Percentiles rank a stretch among this genome's conserved stretches.
Conservation (phyloP, 2,888 invertebrate species). For the Pomacea canaliculata region DNA sequence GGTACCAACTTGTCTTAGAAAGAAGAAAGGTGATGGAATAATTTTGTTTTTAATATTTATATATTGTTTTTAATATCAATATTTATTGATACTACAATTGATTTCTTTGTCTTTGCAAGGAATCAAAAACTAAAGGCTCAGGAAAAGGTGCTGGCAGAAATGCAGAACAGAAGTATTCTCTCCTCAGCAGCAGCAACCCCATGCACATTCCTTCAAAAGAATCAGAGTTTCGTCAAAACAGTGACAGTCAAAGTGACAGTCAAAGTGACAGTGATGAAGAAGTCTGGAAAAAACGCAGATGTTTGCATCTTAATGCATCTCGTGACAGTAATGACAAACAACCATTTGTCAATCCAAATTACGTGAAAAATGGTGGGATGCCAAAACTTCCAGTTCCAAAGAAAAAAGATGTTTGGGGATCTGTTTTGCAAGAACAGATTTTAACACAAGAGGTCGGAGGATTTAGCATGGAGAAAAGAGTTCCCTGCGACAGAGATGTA, state of each 20-base stretch:
- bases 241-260: slow-evolving; percentile 1
- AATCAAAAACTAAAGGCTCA: too few relatives aligned
- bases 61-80: too few relatives aligned
- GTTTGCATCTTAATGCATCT: background rate
- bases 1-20: too few relatives aligned
- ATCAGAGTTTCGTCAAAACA: background rate
- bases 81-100: too few relatives aligned
- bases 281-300: slow-evolving; percentile 5
- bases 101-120: too few relatives aligned
- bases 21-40: too few relatives aligned
- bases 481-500: slow-evolving; percentile 69
- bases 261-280: slow-evolving; percentile 25
- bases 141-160: too few relatives aligned
- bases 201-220: too few relatives aligned
- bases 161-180: too few relatives aligned
- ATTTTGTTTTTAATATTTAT: too few relatives aligned
- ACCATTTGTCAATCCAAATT: slow-evolving; percentile 30
- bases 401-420: slow-evolving; percentile 85
- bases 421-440: slow-evolving; percentile 81
- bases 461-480: slow-evolving; percentile 76
- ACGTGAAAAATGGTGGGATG: slow-evolving; percentile 19
- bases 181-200: too few relatives aligned
- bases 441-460: slow-evolving; percentile 82
- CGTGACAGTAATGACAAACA: background rate
- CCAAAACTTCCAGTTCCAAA: slow-evolving; percentile 50